Percentiles rank a stretch among this genome's conserved stretches.
Conservation (phyloP, 2,797 vertebrate species). For the Apodemus agrarius region DNA sequence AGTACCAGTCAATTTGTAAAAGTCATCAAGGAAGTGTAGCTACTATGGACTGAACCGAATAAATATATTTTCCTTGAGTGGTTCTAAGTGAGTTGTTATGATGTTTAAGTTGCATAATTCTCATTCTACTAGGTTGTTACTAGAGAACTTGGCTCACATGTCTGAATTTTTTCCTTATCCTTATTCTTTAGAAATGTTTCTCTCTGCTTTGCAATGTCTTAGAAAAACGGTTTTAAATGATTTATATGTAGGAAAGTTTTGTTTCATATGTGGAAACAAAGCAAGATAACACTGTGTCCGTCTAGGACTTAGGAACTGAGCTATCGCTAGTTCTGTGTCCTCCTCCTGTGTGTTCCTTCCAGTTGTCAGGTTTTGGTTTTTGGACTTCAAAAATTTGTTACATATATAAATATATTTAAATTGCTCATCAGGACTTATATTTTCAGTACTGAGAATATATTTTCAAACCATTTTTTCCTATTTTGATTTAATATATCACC, state of each 20-base stretch:
- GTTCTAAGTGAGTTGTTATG: background rate
- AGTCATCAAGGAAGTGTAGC: background rate
- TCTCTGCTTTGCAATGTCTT: background rate
- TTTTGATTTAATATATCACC: conserved; percentile 6
- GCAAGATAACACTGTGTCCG: background rate
- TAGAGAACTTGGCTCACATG: background rate
- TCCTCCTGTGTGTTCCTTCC: background rate
- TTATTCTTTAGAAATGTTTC: background rate
- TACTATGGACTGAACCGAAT: background rate
- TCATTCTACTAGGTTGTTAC: conserved; percentile 10
- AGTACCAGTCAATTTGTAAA: background rate
- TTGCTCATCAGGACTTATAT: background rate
- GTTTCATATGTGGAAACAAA: background rate
- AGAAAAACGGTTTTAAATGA: background rate
- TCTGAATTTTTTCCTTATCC: background rate
- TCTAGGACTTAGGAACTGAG: background rate
- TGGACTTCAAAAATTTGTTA: background rate
- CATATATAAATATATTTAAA: background rate
- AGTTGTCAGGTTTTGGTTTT: background rate
- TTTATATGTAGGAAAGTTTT: background rate
- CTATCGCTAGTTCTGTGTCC: background rate
- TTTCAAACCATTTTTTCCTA: background rate
- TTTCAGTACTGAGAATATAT: background rate
- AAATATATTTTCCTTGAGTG: background rate
- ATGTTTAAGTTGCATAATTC: background rate